phyloP scores from a whole-genome alignment of 2,113 vertebrate species.

The Rhea americana region DNA sequence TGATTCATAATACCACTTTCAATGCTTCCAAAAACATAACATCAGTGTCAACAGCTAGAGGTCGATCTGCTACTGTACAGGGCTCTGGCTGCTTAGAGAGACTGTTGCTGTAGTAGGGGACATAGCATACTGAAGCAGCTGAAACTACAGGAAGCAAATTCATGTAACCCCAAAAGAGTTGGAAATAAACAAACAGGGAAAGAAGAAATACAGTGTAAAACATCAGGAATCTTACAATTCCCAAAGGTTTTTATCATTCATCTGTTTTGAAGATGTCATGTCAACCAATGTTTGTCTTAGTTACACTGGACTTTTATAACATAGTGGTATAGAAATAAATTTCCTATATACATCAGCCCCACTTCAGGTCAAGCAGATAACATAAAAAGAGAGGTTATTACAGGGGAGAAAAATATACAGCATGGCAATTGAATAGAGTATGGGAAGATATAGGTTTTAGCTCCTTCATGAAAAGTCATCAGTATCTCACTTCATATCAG shows the following conservation, averaged over 20 bases:
- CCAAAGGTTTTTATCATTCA: background rate
- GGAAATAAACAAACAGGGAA: background rate
- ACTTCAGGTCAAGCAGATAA: background rate
- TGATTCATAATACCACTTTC: background rate
- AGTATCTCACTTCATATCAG: background rate
- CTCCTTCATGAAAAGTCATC: background rate
- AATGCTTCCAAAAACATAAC: background rate
- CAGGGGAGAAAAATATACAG: background rate
- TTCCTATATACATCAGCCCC: background rate
- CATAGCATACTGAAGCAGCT: background rate
- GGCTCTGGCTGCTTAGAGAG: background rate
- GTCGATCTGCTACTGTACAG: background rate
- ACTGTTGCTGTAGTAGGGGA: background rate
- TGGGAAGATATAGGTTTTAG: background rate
- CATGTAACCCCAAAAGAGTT: background rate
- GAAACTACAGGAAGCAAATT: background rate
- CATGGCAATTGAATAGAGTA: background rate
- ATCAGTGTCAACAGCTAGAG: background rate
- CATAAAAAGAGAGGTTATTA: background rate
- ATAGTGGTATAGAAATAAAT: background rate
- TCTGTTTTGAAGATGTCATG: background rate
- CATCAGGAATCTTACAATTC: background rate
- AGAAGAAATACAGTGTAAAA: background rate
- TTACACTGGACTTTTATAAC: rapidly evolving
- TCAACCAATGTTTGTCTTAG: background rate